Base-by-base conservation (phyloP, 37 sponge, comb jelly and placozoan genomes). In the Eunapius fragilis region DNA sequence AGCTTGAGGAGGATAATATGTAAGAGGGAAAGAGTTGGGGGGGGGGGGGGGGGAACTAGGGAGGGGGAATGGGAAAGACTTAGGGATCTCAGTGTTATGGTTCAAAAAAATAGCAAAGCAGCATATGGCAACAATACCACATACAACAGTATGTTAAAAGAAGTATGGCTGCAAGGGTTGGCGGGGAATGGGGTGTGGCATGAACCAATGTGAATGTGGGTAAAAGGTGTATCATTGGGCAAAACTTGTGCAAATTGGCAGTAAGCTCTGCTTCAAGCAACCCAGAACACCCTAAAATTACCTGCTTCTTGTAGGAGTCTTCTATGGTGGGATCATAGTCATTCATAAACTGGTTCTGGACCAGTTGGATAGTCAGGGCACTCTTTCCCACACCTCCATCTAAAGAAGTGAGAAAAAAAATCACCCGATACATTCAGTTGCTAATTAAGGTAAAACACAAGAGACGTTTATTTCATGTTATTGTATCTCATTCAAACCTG, bases 331-430 rank as follows among this genome's bases (percentile, higher is more conserved):
- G 83, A 23, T 82, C 83, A 82, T 82, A 82, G 27, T 82, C 70
- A 37, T 83, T 71, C 17, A 88, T 89, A 37, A 68, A 93, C 86
- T 94, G 89, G 78, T 94, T 94, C 82, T 94, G 95, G 14, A 94
- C 89, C 19, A 94, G 95, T 74, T 94, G 95, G 25, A 94, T 94
- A 22, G 95, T 94, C 27, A 94, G 90, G 7, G 95, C 95, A 84
- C 92, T 92, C 82, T 94, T 94, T 4, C 95, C 95, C 36, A 94
- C 95, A 38, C 95, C 95, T 31, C 95, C 95, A 85, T 92, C 95
- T 90, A 37, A 25, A 34, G 25, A 27, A 50, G 67, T 0, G 31
- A n/a, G 67, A 50, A 13, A 50, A 25, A 50, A 19, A n/a, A 25
- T 2, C 2, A 2, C 2, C 1, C 22, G 2, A 25, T 2, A 27